phyloP scores from a whole-genome alignment of 2,113 vertebrate species.

The Larimichthys crocea region DNA sequence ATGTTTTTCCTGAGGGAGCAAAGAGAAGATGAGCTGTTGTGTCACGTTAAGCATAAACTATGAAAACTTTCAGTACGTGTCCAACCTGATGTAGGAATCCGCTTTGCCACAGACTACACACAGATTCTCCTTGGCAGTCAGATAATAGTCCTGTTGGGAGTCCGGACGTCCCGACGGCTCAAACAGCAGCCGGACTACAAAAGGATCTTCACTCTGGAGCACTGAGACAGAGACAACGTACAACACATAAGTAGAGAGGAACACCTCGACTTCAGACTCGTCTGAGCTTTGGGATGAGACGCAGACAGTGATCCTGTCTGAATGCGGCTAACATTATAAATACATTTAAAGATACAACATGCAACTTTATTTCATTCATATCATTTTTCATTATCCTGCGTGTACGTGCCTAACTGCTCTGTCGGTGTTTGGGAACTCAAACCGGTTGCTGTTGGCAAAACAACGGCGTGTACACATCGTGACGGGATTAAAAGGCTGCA shows the following conservation, averaged over 20 bases:
- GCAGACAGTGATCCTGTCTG: too few relatives aligned
- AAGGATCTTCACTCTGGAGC: constrained; percentile 92
- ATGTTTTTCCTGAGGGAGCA: constrained; percentile 90
- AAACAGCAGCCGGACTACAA: constrained; percentile 93
- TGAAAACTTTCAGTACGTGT: not conserved
- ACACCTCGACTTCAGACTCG: too few relatives aligned
- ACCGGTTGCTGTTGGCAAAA: not conserved
- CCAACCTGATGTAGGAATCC: constrained; percentile 96
- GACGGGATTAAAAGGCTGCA: not conserved
- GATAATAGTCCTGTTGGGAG: constrained; percentile 95
- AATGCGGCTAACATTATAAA: too few relatives aligned
- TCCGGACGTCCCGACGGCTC: constrained; percentile 97
- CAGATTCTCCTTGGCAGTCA: constrained; percentile 95
- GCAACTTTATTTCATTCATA: not conserved
- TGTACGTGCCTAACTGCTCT: not conserved
- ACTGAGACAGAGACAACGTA: constrained; percentile 75
- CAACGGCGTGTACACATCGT: not conserved
- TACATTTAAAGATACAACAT: not conserved
- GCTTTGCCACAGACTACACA: constrained; percentile 97
- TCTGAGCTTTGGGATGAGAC: not conserved
- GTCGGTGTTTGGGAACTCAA: not conserved
- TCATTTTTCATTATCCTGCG: not conserved
- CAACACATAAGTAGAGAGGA: not conserved
- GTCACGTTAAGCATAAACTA: not conserved
- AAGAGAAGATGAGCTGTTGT: not conserved